Percentiles rank a stretch among this genome's conserved stretches.
These are phyloP conservation scores for Alviniconcha marisindica DNA, from an alignment of 1,140 invertebrate species.

Conservation along the genomic window DNA sequence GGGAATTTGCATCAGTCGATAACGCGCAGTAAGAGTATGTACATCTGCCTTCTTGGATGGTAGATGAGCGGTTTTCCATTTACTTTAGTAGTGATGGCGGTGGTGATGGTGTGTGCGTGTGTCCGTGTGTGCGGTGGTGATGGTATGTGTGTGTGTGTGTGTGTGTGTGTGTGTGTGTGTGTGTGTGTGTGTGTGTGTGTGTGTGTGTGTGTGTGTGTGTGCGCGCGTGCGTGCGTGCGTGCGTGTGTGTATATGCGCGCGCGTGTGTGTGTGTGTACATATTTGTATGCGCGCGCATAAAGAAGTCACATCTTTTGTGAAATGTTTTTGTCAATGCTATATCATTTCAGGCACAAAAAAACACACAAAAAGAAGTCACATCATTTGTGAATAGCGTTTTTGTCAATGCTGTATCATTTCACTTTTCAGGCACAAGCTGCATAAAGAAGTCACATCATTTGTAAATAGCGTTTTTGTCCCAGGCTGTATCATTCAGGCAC, in stretches of 20 bases:
- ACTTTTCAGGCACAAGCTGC: not conserved
- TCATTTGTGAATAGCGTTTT: not conserved
- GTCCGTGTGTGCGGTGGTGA: not conserved
- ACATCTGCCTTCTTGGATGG: too few species aligned
- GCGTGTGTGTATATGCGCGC: too few species aligned
- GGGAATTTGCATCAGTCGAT: too few species aligned
- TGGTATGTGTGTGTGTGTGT: conserved; percentile 18
- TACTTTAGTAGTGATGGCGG: too few species aligned
- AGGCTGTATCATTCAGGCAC: not conserved
- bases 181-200: not conserved
- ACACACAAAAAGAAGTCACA: too few species aligned
- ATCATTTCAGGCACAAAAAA: too few species aligned
- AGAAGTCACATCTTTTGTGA: too few species aligned
- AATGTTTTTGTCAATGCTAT: too few species aligned
- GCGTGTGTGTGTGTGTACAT: not conserved
- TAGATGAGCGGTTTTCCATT: too few species aligned
- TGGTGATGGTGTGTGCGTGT: too few species aligned
- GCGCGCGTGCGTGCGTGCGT: not conserved
- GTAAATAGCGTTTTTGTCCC: not conserved
- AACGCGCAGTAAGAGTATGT: too few species aligned
- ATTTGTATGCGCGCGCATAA: not conserved
- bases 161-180: not conserved
- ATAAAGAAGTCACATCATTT: not conserved
- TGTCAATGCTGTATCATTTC: not conserved
- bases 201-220: conserved; percentile 14